These are phyloP conservation scores for Leucania comma DNA, from an alignment of 2,888 invertebrate species.

Conservation along the genomic window DNA sequence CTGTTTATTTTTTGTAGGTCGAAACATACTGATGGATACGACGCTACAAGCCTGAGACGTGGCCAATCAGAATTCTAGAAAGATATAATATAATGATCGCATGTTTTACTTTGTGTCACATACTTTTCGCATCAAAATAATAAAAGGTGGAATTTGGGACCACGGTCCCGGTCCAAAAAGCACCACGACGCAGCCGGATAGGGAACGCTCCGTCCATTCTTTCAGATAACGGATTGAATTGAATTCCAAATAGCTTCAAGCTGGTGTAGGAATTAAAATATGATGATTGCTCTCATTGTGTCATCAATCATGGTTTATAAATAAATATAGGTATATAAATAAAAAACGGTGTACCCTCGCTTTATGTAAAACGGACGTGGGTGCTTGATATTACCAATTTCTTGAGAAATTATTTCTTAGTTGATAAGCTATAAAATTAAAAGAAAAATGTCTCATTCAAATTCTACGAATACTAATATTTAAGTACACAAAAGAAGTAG, in stretches of 20 bases:
- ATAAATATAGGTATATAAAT: no score
- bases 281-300: constrained; percentile 11
- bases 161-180: no score
- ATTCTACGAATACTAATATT: not conserved
- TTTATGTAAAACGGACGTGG: not conserved
- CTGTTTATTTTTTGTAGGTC: not conserved
- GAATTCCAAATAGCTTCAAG: constrained; percentile 5
- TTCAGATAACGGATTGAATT: not conserved
- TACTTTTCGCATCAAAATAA: not conserved
- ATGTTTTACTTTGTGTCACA: no score
- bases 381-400: not conserved
- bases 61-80: not conserved
- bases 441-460: not conserved
- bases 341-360: no score
- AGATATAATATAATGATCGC: not conserved
- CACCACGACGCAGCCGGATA: no score
- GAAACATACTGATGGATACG: not conserved
- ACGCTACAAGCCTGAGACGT: not conserved
- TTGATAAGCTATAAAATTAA: not conserved
- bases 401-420: not conserved
- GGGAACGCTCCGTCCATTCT: not conserved
- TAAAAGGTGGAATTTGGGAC: no score
- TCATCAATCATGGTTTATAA: constrained; percentile 11
- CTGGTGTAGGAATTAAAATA: constrained; percentile 33
- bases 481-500: not conserved